Evolutionary conservation across 2,113 vertebrate species (phyloP), one percentile per base, ranked within the genome.

Genomic region (Mirounga angustirostris): DNA sequence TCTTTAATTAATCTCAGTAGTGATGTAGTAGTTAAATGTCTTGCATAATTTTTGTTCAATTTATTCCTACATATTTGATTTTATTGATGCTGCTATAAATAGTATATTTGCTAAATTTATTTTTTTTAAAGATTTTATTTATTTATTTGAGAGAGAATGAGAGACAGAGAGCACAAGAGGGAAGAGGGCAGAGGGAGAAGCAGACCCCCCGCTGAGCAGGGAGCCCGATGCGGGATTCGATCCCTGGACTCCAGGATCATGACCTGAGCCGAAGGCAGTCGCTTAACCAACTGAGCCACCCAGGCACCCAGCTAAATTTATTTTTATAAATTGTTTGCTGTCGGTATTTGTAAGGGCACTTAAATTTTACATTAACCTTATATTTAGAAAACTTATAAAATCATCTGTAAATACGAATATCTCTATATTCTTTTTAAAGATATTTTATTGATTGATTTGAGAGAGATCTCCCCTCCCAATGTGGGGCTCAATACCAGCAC

Each of bases 271-370:
- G 36, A 40, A 40, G 36, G 36, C 36, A 40, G 36, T 40, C 36
- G 36, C 36, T 40, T 40, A 40, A 40, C 36, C 36, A 40, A 40
- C 36, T 40, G 36, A 40, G 36, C 36, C 36, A 40, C 36, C 36
- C 36, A 40, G 36, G 36, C 3, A 3, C 36, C 36, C 36, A 40
- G 2, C n/a, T 73, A 79, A 82, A 89, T 83, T 43, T 83, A 65
- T 13, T 97, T 94, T 94, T 78, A 15, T 63, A 81, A 80, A 40
- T 81, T 89, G 22, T 30, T 54, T 95, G 8, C 7, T 73, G 36
- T 15, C 43, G 9, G 7, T 3, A 69, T 71, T 78, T 7, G 3
- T 58, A 56, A 50, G 14, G 56, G 1, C 8, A 80, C 79, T 52
- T 78, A 69, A 21, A 58, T 87, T 96, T 94, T 85, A 67, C 9